These are phyloP conservation scores for Priocnemis perturbator DNA, from an alignment of 2,888 invertebrate genomes.

Conservation along the genomic window DNA sequence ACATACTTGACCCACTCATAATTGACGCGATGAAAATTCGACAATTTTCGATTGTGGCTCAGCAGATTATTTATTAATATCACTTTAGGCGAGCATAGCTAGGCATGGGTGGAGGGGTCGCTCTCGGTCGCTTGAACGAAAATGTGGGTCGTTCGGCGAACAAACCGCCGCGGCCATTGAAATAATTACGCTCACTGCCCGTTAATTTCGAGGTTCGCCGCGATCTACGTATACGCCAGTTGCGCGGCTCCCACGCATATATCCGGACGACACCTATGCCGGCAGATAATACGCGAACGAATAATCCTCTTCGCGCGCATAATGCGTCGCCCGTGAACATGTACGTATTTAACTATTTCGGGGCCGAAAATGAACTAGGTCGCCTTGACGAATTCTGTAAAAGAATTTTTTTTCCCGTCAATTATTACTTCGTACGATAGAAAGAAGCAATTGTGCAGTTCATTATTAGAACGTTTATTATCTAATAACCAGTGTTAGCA, in stretches of 20 bases:
- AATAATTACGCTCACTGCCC: slow-evolving; percentile 72
- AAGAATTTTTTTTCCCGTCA: no score
- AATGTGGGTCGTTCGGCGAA: slow-evolving; percentile 59
- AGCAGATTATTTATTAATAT: slow-evolving; percentile 49
- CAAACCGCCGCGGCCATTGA: slow-evolving; percentile 65
- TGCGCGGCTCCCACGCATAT: slow-evolving; percentile 36
- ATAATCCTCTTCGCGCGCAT: slow-evolving; percentile 36
- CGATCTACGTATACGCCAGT: slow-evolving; percentile 52
- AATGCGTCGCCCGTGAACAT: slow-evolving; percentile 21
- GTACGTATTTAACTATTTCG: no score
- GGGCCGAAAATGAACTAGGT: no score
- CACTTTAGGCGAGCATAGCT: slow-evolving; percentile 28
- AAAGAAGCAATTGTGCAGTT: no score
- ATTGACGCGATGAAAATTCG: no score
- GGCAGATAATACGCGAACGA: slow-evolving; percentile 28
- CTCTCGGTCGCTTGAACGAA: slow-evolving; percentile 33
- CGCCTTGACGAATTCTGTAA: no score
- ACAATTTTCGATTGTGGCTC: not conserved
- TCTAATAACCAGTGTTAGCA: no score
- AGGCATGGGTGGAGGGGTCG: not conserved
- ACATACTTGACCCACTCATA: no score
- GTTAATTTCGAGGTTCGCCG: slow-evolving; percentile 71
- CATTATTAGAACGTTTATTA: no score
- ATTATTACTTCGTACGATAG: no score
- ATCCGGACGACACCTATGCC: slow-evolving; percentile 16